phyloP scores from a whole-genome alignment of 2,113 vertebrate species.

The Callospermophilus lateralis region DNA sequence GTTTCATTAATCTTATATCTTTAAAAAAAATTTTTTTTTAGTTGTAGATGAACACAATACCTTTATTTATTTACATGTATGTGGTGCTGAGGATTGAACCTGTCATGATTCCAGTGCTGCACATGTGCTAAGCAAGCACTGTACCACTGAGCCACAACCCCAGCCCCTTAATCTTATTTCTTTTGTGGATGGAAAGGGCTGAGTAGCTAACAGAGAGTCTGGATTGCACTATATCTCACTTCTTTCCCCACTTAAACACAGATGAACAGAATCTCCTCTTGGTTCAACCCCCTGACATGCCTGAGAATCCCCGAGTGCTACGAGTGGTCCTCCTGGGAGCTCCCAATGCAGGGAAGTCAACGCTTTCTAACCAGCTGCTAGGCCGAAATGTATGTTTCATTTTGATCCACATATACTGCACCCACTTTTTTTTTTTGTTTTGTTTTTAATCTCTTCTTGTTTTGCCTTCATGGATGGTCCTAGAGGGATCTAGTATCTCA shows the following conservation, averaged over 20 bases:
- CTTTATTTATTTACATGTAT: too few species aligned
- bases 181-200: neutral
- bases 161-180: neutral
- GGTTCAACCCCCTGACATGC: constrained; percentile 91
- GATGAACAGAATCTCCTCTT: constrained; percentile 89
- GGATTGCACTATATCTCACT: neutral
- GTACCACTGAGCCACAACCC: too few species aligned
- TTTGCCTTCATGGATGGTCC: neutral
- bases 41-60: too few species aligned
- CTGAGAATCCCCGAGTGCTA: constrained; percentile 90
- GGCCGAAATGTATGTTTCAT: constrained; percentile 92
- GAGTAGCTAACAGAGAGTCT: neutral
- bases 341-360: constrained; percentile 98
- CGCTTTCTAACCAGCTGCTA: constrained; percentile 95
- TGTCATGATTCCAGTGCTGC: too few species aligned
- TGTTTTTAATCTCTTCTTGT: neutral
- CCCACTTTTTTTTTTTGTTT: too few species aligned
- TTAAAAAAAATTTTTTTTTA: too few species aligned
- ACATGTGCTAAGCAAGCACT: too few species aligned
- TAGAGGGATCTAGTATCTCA: fast-evolving
- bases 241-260: neutral
- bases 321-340: constrained; percentile 94
- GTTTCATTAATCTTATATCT: neutral
- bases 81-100: too few species aligned
- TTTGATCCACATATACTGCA: neutral